Evolutionary conservation across 2,888 invertebrate genomes (phyloP).

Genomic region (Tethea ocularis): DNA sequence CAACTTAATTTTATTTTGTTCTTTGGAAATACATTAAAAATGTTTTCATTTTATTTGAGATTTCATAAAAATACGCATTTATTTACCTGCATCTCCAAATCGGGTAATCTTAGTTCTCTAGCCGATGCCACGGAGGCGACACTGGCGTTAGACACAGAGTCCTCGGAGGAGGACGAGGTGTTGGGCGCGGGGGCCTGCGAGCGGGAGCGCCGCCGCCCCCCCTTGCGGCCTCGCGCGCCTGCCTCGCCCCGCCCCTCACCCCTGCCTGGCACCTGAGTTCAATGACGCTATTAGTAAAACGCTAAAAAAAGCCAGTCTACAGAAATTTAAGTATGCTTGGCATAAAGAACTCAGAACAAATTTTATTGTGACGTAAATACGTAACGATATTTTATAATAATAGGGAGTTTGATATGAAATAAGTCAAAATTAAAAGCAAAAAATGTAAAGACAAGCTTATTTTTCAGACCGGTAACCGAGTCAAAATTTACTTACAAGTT

Average conservation of each 20-base stretch:
- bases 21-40: no score
- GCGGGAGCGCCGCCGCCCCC: slow-evolving; percentile 68
- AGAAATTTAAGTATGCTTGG: no score
- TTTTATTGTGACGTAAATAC: no score
- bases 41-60: not conserved
- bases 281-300: not conserved
- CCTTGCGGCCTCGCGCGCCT: slow-evolving; percentile 59
- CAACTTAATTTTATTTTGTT: not conserved
- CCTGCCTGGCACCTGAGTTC: slow-evolving; percentile 64
- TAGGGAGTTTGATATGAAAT: no score
- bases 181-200: slow-evolving; percentile 74
- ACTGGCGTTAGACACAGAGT: slow-evolving; percentile 63
- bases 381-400: no score
- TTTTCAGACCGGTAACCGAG: no score
- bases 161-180: slow-evolving; percentile 71
- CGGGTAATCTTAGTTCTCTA: slow-evolving; percentile 66
- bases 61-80: no score
- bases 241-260: slow-evolving; percentile 56
- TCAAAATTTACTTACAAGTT: no score
- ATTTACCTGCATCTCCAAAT: slow-evolving; percentile 72
- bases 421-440: no score
- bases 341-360: no score
- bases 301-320: not conserved
- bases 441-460: no score
- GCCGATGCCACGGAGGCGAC: slow-evolving; percentile 68